Evolutionary conservation across 2,797 vertebrate species (phyloP).

Genomic region (Schizopygopsis pylzovi): DNA sequence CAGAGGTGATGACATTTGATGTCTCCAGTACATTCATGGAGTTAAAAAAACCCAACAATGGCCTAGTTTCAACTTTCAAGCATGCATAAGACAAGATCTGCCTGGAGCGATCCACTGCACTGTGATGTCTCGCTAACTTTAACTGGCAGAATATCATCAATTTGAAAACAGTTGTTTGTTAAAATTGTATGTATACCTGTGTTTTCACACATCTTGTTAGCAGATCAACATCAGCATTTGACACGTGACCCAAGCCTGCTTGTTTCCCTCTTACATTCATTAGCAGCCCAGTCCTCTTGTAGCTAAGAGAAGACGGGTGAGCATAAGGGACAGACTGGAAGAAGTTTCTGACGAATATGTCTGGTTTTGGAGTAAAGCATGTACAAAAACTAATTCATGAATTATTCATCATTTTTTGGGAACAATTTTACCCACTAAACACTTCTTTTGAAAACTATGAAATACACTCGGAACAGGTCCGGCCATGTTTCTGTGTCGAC

Average conservation of each 20-base stretch:
- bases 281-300: constrained; percentile 67
- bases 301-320: constrained; percentile 68
- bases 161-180: constrained; percentile 58
- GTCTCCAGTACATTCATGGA: constrained; percentile 51
- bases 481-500: constrained; percentile 73
- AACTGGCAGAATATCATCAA: constrained; percentile 70
- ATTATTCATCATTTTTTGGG: constrained; percentile 63
- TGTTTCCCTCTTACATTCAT: constrained; percentile 78
- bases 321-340: constrained; percentile 66
- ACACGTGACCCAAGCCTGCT: constrained; percentile 65
- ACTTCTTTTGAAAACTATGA: constrained; percentile 71
- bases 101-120: constrained; percentile 75
- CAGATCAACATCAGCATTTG: constrained; percentile 55
- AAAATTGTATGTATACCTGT: constrained; percentile 47
- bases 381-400: constrained; percentile 61
- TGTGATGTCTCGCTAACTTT: neutral
- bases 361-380: constrained; percentile 67
- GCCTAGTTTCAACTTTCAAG: constrained; percentile 75
- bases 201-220: constrained; percentile 32
- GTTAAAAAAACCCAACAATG: constrained; percentile 68
- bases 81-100: constrained; percentile 77
- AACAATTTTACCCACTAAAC: constrained; percentile 63
- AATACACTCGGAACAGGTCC: constrained; percentile 73
- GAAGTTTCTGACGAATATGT: constrained; percentile 59
- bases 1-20: constrained; percentile 9